A percentile compares a stretch with the other conserved stretches of the same genome.
These are phyloP conservation scores for Ellobius talpinus DNA, from an alignment of 2,113 vertebrate genomes.

Conservation along the genomic window DNA sequence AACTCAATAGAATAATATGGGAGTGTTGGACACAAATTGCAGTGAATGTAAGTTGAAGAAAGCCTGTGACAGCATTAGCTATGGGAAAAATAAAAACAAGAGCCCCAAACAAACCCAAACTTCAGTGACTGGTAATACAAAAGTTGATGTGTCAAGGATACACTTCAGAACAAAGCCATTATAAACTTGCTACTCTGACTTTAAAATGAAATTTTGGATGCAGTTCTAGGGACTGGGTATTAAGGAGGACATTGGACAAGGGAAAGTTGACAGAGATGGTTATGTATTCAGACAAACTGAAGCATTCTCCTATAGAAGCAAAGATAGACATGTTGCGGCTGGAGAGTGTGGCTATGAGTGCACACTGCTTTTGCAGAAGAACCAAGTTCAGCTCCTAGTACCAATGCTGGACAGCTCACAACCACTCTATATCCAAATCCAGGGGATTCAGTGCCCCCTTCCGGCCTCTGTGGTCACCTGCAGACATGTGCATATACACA, in stretches of 20 bases:
- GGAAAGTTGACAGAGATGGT: slow-evolving; percentile 13
- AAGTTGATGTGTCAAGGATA: not conserved
- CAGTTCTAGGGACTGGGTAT: slow-evolving; percentile 29
- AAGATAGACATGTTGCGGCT: not conserved
- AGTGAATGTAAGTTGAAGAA: not conserved
- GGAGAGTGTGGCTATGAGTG: not conserved
- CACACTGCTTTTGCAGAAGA: not conserved
- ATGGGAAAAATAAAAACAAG: not conserved
- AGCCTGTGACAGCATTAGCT: not conserved
- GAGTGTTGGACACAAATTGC: not conserved
- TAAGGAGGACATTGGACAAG: not conserved
- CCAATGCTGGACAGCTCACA: not conserved
- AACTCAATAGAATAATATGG: not conserved
- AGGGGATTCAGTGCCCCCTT: not conserved
- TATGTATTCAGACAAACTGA: not conserved
- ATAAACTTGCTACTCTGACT: not conserved
- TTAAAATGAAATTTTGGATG: slow-evolving; percentile 42
- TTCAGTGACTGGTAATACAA: slow-evolving; percentile 4
- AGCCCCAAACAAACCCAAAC: not conserved
- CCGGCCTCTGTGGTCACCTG: not conserved
- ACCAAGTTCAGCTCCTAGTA: not conserved
- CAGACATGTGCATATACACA: not conserved
- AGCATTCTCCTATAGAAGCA: not conserved
- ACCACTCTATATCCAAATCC: not conserved
- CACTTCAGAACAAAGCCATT: not conserved